Percentiles rank a stretch among this genome's conserved stretches.
Conservation (phyloP, 2,888 invertebrate species). For the Palloptera scutellata region DNA sequence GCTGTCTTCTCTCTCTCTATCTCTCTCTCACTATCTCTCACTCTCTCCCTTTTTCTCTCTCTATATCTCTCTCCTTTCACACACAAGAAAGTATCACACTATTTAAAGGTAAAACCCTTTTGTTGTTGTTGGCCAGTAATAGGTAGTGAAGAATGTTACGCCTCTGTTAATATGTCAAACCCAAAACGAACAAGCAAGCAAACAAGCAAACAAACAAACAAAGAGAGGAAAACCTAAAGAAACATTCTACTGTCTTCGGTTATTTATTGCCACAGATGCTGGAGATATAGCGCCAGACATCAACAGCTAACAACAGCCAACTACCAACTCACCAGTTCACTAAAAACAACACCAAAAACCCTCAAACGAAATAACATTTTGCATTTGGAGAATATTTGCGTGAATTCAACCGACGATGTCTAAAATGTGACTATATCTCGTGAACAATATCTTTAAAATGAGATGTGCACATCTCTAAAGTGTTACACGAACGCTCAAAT, state of each 20-base stretch:
- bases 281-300: conserved; percentile 60
- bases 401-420: conserved; percentile 15
- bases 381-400: conserved; percentile 24
- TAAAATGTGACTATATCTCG: neutral
- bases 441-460: conserved; percentile 4
- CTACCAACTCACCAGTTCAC: neutral
- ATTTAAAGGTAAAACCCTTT: conserved; percentile 13
- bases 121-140: conserved; percentile 10
- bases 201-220: conserved; percentile 5
- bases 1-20: no score
- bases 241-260: conserved; percentile 54
- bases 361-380: conserved; percentile 7
- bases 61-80: conserved; percentile 25
- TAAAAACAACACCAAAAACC: neutral
- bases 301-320: conserved; percentile 32
- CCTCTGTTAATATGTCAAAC: conserved; percentile 48
- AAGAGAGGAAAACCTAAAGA: conserved; percentile 20
- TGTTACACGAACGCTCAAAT: no score
- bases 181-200: conserved; percentile 17
- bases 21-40: no score
- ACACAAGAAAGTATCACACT: conserved; percentile 21
- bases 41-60: no score
- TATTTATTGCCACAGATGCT: conserved; percentile 59
- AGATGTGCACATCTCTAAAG: neutral
- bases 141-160: conserved; percentile 44